Evolutionary conservation across 2,113 vertebrate genomes (phyloP).

Genomic region (Nettapus auritus): DNA sequence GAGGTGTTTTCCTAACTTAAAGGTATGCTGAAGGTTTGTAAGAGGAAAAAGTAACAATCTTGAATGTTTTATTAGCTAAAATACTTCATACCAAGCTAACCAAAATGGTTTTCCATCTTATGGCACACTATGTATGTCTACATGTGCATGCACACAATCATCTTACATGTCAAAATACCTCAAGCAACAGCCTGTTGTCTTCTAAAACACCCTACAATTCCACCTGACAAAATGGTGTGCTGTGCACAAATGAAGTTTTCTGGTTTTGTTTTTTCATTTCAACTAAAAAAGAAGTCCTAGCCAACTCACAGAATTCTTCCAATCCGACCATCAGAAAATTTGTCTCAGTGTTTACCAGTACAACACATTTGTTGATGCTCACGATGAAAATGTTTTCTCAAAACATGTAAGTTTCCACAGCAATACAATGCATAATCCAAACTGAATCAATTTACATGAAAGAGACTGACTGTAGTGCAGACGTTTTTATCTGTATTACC

Average conservation of each 20-base stretch:
- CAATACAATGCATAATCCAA: not conserved
- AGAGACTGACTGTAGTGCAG: not conserved
- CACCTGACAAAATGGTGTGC: not conserved
- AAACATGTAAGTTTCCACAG: not conserved
- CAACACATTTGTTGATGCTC: not conserved
- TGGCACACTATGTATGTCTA: not conserved
- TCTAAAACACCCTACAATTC: not conserved
- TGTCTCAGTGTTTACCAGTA: not conserved
- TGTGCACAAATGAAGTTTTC: not conserved
- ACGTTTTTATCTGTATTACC: not conserved
- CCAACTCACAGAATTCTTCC: not conserved
- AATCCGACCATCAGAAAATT: not conserved
- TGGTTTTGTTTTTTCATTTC: not conserved
- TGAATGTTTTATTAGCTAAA: not conserved
- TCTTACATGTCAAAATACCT: not conserved
- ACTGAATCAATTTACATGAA: not conserved
- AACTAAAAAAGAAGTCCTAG: not conserved
- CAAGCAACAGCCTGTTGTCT: not conserved
- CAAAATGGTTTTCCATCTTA: not conserved
- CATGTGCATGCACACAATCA: not conserved
- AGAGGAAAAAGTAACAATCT: not conserved
- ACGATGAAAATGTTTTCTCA: not conserved
- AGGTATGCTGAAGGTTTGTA: not conserved
- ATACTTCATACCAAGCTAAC: not conserved
- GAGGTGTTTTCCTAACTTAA: not conserved